These are phyloP conservation scores for Adelges cooleyi DNA, from an alignment of 1,140 invertebrate species.

Conservation along the genomic window DNA sequence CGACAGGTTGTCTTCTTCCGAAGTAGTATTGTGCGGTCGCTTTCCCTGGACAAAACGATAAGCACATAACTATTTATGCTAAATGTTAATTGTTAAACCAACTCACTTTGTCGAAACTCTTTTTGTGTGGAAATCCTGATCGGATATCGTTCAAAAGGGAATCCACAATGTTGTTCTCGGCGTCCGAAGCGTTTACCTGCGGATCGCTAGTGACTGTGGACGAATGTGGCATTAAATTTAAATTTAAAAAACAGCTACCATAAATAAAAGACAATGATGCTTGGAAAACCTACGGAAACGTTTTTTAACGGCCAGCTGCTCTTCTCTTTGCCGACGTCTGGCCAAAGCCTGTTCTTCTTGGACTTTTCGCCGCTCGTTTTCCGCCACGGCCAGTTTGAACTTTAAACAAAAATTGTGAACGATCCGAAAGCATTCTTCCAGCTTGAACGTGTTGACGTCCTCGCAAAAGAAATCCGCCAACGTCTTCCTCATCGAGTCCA, in stretches of 20 bases:
- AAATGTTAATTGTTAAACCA: no score
- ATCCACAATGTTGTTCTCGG: conserved; percentile 59
- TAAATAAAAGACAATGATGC: neutral
- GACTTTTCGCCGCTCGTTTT: conserved; percentile 63
- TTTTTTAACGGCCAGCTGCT: conserved; percentile 50
- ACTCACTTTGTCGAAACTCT: conserved; percentile 37
- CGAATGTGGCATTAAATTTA: neutral
- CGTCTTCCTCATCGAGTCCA: conserved; percentile 64
- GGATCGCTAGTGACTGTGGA: conserved; percentile 2
- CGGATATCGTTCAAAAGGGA: conserved; percentile 60
- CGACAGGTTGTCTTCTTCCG: conserved; percentile 49
- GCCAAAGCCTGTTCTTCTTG: conserved; percentile 72
- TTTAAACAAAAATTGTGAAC: conserved; percentile 76
- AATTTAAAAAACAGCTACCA: no score
- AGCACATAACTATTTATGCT: no score
- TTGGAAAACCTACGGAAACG: conserved; percentile 44
- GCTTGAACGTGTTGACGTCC: conserved; percentile 74
- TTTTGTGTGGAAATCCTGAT: conserved; percentile 46
- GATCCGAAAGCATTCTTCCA: conserved; percentile 91
- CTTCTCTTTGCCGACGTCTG: conserved; percentile 61
- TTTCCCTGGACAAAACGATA: conserved; percentile 39
- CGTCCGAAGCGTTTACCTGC: conserved; percentile 57
- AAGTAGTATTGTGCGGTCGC: conserved; percentile 43
- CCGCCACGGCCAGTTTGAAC: conserved; percentile 68
- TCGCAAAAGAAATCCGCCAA: conserved; percentile 93